Evolutionary conservation across 1,140 invertebrate species (phyloP), one percentile per base, ranked within the genome.

Genomic region (Micrasema minimum): DNA sequence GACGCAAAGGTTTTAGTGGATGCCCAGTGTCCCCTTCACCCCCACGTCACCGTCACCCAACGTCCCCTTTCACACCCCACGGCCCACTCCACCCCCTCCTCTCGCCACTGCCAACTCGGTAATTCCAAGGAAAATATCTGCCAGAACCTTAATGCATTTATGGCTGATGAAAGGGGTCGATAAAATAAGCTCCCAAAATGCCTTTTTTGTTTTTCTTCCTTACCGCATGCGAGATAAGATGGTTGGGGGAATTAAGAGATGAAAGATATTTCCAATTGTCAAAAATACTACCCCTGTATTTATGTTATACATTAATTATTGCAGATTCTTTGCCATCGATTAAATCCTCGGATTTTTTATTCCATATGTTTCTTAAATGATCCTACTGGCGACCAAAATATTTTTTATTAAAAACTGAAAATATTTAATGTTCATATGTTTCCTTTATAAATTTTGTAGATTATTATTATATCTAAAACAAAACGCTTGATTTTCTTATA

Each of bases 1-100:
- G 66, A 68, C 38, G 53, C 26, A 55, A 67, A 72, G 57, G 65
- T 72, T 68, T 64, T 55, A 57, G 46, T 43, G 51, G 61, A 51
- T 37, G 23, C 53, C 45, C 61, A 65, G 2, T 61, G 57, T 22
- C 57, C 35, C 41, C 31, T 16, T 31, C 35, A 26, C 57, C 20
- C 14, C 16, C 16, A 16, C 14, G 26, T 20, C 46, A 2, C 16
- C 18, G 46, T 48, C 16, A n/a, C 43, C 46, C 14, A 7, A 4
- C 12, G 9, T 48, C 45, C 45, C 45, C 3, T 18, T 18, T 20
- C 16, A 9, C 50, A 14, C 35, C 55, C 4, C 22, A 2, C 26
- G 11, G 2, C 26, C 53, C 9, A 10, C 4, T 37, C 9, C 16
- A 43, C 38, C 57, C 37, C 4, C 57, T 43, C 6, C 43, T 11